phyloP scores from a whole-genome alignment of 2,113 vertebrate genomes.

The Caracal caracal region DNA sequence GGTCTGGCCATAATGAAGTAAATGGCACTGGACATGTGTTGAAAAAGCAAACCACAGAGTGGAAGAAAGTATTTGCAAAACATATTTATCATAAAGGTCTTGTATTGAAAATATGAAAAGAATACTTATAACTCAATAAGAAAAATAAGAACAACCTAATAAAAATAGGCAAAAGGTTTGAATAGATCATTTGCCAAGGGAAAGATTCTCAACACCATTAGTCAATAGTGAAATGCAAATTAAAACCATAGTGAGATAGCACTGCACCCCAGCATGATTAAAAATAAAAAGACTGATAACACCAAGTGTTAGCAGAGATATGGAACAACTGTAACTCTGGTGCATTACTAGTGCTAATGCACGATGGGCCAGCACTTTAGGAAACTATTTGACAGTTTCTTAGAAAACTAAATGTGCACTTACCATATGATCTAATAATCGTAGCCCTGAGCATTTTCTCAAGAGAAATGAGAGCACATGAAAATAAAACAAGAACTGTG shows the following conservation, averaged over 20 bases:
- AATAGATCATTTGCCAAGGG: not conserved
- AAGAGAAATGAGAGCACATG: not conserved
- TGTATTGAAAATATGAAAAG: not conserved
- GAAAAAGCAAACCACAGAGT: not conserved
- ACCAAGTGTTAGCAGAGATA: not conserved
- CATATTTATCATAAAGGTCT: constrained; percentile 16
- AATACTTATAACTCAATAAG: not conserved
- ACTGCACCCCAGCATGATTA: not conserved
- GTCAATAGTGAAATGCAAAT: not conserved
- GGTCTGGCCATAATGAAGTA: not conserved
- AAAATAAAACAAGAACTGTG: not conserved
- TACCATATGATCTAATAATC: not conserved
- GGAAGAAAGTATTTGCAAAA: constrained; percentile 27
- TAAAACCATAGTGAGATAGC: not conserved
- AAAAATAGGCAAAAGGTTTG: not conserved
- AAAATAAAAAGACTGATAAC: not conserved
- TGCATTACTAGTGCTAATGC: not conserved
- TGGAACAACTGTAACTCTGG: not conserved
- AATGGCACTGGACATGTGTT: not conserved
- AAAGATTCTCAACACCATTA: not conserved
- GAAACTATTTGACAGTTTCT: not conserved
- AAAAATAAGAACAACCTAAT: constrained; percentile 3
- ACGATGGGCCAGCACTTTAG: not conserved
- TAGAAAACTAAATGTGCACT: not conserved
- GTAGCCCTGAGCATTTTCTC: not conserved